These are phyloP conservation scores for Hemithea aestivaria DNA, from an alignment of 2,888 invertebrate genomes.

Conservation along the genomic window DNA sequence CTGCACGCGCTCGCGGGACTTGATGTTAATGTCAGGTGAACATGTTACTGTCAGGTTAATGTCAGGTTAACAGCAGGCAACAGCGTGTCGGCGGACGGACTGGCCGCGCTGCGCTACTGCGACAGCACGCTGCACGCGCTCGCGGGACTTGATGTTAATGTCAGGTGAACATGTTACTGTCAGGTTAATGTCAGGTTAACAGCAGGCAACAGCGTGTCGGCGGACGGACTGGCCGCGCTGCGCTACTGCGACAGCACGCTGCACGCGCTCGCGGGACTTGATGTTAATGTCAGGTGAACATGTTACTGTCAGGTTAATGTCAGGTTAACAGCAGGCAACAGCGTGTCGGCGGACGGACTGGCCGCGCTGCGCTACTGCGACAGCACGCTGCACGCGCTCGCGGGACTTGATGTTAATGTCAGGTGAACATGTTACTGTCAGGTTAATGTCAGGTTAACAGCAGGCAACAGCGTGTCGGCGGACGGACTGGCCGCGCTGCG, in stretches of 20 bases:
- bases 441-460: too few species aligned
- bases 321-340: conserved; percentile 77
- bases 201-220: conserved; percentile 75
- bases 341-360: conserved; percentile 54
- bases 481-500: too few species aligned
- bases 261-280: conserved; percentile 43
- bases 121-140: conserved; percentile 34
- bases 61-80: conserved; percentile 78
- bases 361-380: conserved; percentile 41
- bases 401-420: conserved; percentile 42
- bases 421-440: too few species aligned
- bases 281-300: too few species aligned
- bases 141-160: conserved; percentile 46
- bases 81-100: conserved; percentile 57
- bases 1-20: conserved; percentile 41
- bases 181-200: too few species aligned
- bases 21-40: too few species aligned
- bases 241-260: conserved; percentile 40
- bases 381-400: conserved; percentile 31
- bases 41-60: too few species aligned
- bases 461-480: too few species aligned
- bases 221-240: conserved; percentile 37
- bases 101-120: conserved; percentile 37
- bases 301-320: too few species aligned
- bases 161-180: too few species aligned